Percentiles rank a stretch among this genome's conserved stretches.
These are phyloP conservation scores for Delia radicum DNA, from an alignment of 1,140 invertebrate genomes.

Conservation along the genomic window DNA sequence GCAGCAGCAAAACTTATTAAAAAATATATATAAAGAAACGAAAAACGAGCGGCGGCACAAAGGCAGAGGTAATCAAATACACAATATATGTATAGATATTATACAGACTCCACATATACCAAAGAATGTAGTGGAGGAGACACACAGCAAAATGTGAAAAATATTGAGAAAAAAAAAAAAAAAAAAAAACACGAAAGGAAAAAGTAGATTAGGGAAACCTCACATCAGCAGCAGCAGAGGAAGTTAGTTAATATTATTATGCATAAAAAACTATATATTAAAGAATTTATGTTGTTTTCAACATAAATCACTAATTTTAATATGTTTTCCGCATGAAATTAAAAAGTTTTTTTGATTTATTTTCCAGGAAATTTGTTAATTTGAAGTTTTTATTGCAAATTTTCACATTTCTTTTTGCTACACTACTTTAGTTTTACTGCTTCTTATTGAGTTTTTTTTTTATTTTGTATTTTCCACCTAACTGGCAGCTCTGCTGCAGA, in stretches of 20 bases:
- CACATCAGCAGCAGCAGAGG: neutral
- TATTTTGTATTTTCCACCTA: conserved; percentile 9
- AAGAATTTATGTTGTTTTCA: neutral
- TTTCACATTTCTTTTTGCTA: neutral
- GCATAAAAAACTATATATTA: neutral
- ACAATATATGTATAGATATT: neutral
- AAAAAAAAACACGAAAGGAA: neutral
- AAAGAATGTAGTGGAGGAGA: conserved; percentile 11
- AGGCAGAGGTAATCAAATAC: conserved; percentile 28
- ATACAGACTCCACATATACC: conserved; percentile 30
- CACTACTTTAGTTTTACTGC: neutral
- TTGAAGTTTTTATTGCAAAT: neutral
- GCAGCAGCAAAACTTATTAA: neutral
- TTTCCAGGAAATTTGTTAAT: neutral
- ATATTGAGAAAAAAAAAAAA: neutral
- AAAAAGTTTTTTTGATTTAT: neutral
- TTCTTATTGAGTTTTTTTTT: conserved; percentile 9
- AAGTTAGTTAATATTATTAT: neutral
- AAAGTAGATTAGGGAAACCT: neutral
- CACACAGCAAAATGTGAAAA: conserved; percentile 38
- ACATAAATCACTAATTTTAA: neutral
- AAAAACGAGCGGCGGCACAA: neutral
- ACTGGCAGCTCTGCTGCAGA: conserved; percentile 7
- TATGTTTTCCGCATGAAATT: no score
- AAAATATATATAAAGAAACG: neutral